Evolutionary conservation across 2,797 vertebrate genomes (phyloP), one percentile per base, ranked within the genome.

Genomic region (Typhlichthys subterraneus): DNA sequence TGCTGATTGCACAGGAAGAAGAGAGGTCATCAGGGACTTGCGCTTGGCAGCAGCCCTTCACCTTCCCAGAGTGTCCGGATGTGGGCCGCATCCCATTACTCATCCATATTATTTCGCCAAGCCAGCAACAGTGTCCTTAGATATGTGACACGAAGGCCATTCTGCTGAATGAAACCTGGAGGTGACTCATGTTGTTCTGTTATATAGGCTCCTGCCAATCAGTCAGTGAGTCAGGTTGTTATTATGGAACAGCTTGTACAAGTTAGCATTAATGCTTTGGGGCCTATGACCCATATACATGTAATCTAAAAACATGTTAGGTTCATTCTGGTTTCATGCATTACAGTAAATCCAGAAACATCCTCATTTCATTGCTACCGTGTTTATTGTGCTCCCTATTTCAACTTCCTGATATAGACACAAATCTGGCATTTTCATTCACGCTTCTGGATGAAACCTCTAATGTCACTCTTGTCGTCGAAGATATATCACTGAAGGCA

Each of bases 21-120:
- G 66, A 85, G 83, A 90, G 88, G 86, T 91, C 90, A 87, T 70
- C 76, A 61, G 86, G 84, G 89, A 91, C 84, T 81, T 65, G 71
- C 69, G 78, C 75, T 90, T 91, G 89, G 90, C 91, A 90, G 80
- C 78, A 86, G 84, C 85, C 80, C 85, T 81, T 92, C 90, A 91
- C 88, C 90, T 91, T 93, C 88, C 78, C 81, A 72, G 80, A 75
- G 83, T 83, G 86, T 90, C 86, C 82, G 85, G 84, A 91, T 87
- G 88, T 81, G 71, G 88, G 77, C 81, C 67, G 81, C 87, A 84
- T 88, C 84, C 88, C 90, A 91, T 89, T 89, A 89, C 88, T 90
- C 88, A 91, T 87, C 82, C 76, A 82, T 86, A 85, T 89, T 72
- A 70, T 89, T 90, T 87, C 87, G 89, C 87, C 82, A 86, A 89